Percentiles rank a stretch among this genome's conserved stretches.
These are phyloP conservation scores for Pelosia muscerda DNA, from an alignment of 2,888 invertebrate species.

Conservation along the genomic window DNA sequence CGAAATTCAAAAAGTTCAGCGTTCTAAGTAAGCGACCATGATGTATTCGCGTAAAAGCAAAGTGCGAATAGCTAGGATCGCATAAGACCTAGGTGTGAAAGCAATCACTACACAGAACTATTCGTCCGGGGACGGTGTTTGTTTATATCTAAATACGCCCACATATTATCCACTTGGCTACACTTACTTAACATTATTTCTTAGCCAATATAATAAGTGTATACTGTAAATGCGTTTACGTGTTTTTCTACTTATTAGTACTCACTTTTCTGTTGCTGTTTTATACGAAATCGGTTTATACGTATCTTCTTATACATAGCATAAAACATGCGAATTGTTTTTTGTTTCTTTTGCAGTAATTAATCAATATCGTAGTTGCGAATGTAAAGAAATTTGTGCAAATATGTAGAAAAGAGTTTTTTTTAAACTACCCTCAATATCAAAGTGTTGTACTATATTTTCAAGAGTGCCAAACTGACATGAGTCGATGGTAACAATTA, in stretches of 20 bases:
- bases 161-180: slow-evolving; percentile 42
- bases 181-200: slow-evolving; percentile 13
- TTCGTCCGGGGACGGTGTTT: slow-evolving; percentile 60
- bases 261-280: neutral
- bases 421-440: neutral
- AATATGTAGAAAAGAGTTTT: neutral
- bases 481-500: neutral
- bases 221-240: slow-evolving; percentile 35
- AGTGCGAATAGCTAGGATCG: slow-evolving; percentile 39
- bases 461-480: neutral
- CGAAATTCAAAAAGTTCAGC: slow-evolving; percentile 25
- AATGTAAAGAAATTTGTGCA: neutral
- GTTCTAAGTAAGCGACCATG: slow-evolving; percentile 39
- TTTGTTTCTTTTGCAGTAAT: neutral
- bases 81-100: slow-evolving; percentile 48
- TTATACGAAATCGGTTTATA: neutral
- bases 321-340: neutral
- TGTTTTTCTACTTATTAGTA: slow-evolving; percentile 7
- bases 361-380: slow-evolving; percentile 2
- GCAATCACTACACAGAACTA: slow-evolving; percentile 52
- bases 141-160: slow-evolving; percentile 51
- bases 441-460: neutral
- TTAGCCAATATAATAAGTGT: slow-evolving; percentile 21
- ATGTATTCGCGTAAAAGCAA: slow-evolving; percentile 29
- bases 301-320: slow-evolving; percentile 5